Evolutionary conservation across 2,113 vertebrate species (phyloP).

Genomic region (Tachysurus fulvidraco): DNA sequence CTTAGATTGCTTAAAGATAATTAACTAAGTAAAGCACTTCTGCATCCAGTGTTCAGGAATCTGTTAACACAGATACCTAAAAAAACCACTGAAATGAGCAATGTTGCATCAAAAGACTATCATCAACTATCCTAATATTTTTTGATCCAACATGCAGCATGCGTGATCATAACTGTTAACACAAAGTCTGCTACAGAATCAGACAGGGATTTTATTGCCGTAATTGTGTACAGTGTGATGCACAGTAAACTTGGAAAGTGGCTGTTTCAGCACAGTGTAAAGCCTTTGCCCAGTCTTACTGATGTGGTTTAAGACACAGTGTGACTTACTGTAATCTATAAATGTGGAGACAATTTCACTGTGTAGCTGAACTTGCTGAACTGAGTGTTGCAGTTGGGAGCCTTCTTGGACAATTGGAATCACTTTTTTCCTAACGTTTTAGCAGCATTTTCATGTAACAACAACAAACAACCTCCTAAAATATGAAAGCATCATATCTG

Average conservation of each 20-base stretch:
- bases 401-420: background rate
- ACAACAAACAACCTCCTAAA: background rate
- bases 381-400: background rate
- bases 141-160: background rate
- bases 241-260: background rate
- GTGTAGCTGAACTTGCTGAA: background rate
- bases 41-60: background rate
- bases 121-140: background rate
- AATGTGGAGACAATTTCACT: background rate
- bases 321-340: slow-evolving; percentile 11
- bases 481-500: background rate
- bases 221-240: background rate
- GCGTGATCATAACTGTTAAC: background rate
- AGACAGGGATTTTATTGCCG: background rate
- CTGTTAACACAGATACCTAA: background rate
- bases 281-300: background rate
- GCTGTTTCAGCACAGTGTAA: background rate
- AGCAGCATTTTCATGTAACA: background rate
- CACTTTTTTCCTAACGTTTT: background rate
- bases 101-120: background rate
- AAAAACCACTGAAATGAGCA: background rate
- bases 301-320: background rate
- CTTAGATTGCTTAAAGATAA: background rate
- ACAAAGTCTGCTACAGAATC: background rate
- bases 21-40: background rate